Base-by-base conservation (phyloP, 2,888 invertebrate genomes). In the Anaspis maculata region DNA sequence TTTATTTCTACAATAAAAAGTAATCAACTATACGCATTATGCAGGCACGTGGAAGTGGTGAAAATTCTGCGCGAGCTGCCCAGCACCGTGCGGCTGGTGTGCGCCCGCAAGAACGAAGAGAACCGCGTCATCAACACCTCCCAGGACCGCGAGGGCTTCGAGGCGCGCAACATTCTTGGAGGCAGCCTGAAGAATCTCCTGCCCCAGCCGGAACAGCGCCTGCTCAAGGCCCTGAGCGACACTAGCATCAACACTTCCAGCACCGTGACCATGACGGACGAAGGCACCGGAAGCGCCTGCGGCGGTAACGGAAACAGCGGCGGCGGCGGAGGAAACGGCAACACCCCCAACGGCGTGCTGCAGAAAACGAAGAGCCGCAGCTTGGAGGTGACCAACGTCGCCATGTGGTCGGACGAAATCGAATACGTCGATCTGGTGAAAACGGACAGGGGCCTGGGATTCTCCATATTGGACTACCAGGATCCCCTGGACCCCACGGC, bases 401-500 rank as follows among this genome's bases (percentile, higher is more conserved):
- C 96, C 23, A 87, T 96, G 80, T 98, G 97, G 97, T 89, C 87
- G 56, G 86, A 85, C 42, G 90, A 91, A 55, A 84, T 95, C 41
- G 88, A 94, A 51, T 81, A 87, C 53, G 84, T 98, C 43, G 83
- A 91, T 62, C 76, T 98, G 43, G 73, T 81, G 37, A 98, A 98
- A 71, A 90, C 89, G 48, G 94, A 95, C 59, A 79, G 89, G 54
- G 98, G 98, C 30, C 79, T 99, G 41, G 98, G 98, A 42, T 98
- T 98, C 73, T 95, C 95, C 49, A 94, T 98, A 57, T 75, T 98
- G 44, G 98, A 92, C 69, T 92, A 92, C 68, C 92, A 92, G 77
- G 97, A 98, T 70, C 97, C 97, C 23, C 73, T 94, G 58, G 95
- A 97, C 70, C 80, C 91, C 34, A 83, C 83, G 55, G 89, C 92